Base-by-base conservation (phyloP, 2,888 invertebrate species). In the Deilephila porcellus region DNA sequence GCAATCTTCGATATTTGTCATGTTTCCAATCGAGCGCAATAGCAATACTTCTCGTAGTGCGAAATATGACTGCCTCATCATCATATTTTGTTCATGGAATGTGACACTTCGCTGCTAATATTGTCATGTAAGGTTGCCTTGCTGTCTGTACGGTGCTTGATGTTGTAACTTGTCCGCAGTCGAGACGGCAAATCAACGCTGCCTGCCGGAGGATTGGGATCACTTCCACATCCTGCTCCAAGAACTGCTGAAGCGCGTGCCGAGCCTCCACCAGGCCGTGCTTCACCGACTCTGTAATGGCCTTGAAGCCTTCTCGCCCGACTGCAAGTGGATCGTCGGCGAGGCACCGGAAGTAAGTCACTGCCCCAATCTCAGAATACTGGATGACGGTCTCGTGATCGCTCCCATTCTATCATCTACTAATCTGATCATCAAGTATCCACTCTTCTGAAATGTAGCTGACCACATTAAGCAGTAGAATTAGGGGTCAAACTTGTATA, bases 241-340 rank as follows among this genome's bases (percentile, higher is more conserved):
- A 80, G 97, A 98, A 86, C 95, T 99, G 81, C 93, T 99, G 60
- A 96, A 97, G 79, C 96, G 99, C 34, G 96, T 98, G 75, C 99
- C 99, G 0, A 91, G 95, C 70, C 95, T 99, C 71, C 96, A 96
- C 45, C 95, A 96, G 67, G 97, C 97, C 0, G 95, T 96, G 11
- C 95, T 99, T 20, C 97, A 98, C 81, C 96, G 97, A 77, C 94
- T 99, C 19, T 97, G 97, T 82, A 98, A 98, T 86, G 97, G 98
- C 0, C 97, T 99, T 0, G 99, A 99, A 92, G 98, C 98, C 2
- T 99, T 99, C 92, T 98, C 99, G 5, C 99, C 99, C 0, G 99
- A 99, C 88, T 98, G 98, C 89, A 98, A 97, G 86, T 98, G 98
- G 97, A 98, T 99, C 73, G 95, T 99, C 0, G 99, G 99, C 0